Conservation (phyloP, 2,888 invertebrate genomes). For the Noctuana brunneofusca region DNA sequence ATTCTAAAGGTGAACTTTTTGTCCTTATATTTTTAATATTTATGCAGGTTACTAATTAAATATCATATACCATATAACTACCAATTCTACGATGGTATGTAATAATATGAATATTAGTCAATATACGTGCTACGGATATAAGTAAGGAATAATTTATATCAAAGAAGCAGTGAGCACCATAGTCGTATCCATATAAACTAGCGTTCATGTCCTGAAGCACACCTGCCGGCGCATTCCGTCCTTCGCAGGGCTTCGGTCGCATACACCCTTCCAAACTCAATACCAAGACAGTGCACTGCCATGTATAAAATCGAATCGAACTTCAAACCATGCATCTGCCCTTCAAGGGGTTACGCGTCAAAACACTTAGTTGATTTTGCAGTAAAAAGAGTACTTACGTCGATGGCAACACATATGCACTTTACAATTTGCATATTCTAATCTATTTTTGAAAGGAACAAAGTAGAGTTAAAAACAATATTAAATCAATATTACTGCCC, state of each 20-base stretch:
- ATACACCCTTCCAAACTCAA: slow-evolving; percentile 43
- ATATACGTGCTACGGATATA: too few relatives aligned
- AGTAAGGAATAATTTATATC: too few relatives aligned
- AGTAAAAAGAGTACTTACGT: too few relatives aligned
- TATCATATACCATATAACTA: too few relatives aligned
- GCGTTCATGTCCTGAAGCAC: slow-evolving; percentile 53
- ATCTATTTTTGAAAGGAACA: slow-evolving; percentile 38
- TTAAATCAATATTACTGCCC: slow-evolving; percentile 31
- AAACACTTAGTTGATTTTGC: too few relatives aligned
- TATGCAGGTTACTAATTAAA: too few relatives aligned
- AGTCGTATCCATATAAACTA: slow-evolving; percentile 49
- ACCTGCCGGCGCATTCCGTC: slow-evolving; percentile 77
- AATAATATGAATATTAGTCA: too few relatives aligned
- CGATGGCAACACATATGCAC: too few relatives aligned
- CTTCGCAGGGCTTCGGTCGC: slow-evolving; percentile 62
- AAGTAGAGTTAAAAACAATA: slow-evolving; percentile 21
- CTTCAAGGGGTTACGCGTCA: too few relatives aligned
- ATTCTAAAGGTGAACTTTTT: too few relatives aligned
- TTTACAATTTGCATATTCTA: not conserved
- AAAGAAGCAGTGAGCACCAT: not conserved
- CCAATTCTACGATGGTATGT: too few relatives aligned
- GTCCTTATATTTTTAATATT: too few relatives aligned
- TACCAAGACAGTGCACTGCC: slow-evolving; percentile 34
- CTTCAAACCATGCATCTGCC: not conserved
- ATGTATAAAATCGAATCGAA: slow-evolving; percentile 5